Evolutionary conservation across 2,888 invertebrate species (phyloP).

Genomic region (Cinara cedri): DNA sequence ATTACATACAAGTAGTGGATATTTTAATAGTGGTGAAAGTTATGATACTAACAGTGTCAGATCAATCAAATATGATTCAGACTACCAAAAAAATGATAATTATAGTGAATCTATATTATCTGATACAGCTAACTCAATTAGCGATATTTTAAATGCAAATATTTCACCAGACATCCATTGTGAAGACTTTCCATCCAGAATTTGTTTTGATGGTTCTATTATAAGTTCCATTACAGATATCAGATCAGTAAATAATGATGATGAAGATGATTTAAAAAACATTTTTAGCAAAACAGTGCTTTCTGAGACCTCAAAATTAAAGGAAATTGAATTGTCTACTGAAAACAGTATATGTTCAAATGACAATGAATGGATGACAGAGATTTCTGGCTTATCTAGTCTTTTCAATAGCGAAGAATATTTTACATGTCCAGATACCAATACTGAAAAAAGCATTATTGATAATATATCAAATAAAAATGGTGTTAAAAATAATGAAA

Average conservation of each 20-base stretch:
- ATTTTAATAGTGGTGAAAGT: slow-evolving; percentile 37
- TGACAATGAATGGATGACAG: slow-evolving; percentile 34
- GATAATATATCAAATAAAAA: neutral
- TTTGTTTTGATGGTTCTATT: neutral
- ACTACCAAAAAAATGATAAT: neutral
- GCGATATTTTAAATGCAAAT: slow-evolving; percentile 34
- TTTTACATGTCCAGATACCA: slow-evolving; percentile 31
- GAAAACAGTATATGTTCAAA: neutral
- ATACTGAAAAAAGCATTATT: slow-evolving; percentile 3
- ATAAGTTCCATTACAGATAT: neutral
- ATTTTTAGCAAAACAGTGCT: too few relatives aligned
- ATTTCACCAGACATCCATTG: neutral
- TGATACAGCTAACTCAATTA: neutral
- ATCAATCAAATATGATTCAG: neutral
- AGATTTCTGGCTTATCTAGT: slow-evolving; percentile 23
- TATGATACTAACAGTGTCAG: neutral
- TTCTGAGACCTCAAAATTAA: neutral
- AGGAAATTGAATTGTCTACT: neutral
- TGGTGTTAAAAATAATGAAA: neutral
- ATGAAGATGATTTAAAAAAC: slow-evolving; percentile 10
- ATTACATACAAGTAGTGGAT: slow-evolving; percentile 31
- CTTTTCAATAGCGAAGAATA: slow-evolving; percentile 22
- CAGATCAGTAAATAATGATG: neutral
- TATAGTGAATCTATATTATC: neutral
- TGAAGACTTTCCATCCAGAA: neutral